Evolutionary conservation across 1,140 invertebrate species (phyloP), one percentile per base, ranked within the genome.

Genomic region (Drosophila insularis): DNA sequence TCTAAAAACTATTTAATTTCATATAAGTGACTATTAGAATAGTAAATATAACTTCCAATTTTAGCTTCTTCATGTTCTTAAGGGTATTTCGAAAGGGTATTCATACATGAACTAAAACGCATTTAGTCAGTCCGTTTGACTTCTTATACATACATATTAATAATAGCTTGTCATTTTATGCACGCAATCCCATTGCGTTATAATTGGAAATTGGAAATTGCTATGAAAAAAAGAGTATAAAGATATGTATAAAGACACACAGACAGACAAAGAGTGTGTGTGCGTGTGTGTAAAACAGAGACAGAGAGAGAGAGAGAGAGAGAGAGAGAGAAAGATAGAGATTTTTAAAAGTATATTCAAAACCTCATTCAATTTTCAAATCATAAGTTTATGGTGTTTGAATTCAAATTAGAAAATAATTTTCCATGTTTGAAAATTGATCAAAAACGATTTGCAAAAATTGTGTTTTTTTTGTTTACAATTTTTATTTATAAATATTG

Each of bases 191-290:
- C 60, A 69, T 76, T 81, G 81, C 81, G 72, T 87, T 87, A 87
- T 86, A 86, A 87, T 87, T 86, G 82, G 79, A 79, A 86, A 86
- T 86, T 86, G 81, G 65, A 87, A 86, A 79, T 87, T 81, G 74
- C 82, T 66, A 63, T 81, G 63, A 87, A 77, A 64, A 58, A 87
- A 77, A 61, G 50, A 50, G 65, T 54, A 64, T 37, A 21, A 68
- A n/a, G 43, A 50, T 50, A 11, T 19, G 7, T 50, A n/a, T 11
- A n/a, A 35, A 19, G 54, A 32, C 31, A 35, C 13, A 32, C 13
- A 55, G 27, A 55, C 7, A 19, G 55, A 56, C 7, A 14, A 31
- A 10, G 7, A 8, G 13, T 7, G 54, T 8, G 27, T 31, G n/a
- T 7, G 27, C 3, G 3, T 4, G 53, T 6, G 23, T 31, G n/a